Conservation (phyloP, 2,113 vertebrate species). For the Beaufortia kweichowensis region DNA sequence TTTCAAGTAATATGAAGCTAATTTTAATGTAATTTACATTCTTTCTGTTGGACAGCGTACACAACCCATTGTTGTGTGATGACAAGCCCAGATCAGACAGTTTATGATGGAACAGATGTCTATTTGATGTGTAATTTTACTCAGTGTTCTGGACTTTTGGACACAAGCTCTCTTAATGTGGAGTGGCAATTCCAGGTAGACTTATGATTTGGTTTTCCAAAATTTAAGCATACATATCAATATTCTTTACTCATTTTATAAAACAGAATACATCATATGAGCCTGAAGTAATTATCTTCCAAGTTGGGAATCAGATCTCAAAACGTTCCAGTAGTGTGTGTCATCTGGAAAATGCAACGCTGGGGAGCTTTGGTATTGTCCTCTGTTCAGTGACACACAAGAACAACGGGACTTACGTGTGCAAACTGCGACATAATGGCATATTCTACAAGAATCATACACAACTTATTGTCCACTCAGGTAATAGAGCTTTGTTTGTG, state of each 20-base stretch:
- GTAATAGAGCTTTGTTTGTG: background rate
- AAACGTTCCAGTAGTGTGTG: background rate
- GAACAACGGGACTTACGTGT: constrained; percentile 37
- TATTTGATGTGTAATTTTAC: constrained; percentile 34
- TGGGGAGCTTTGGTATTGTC: constrained; percentile 31
- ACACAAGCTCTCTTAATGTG: constrained; percentile 2
- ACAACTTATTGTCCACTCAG: constrained; percentile 14
- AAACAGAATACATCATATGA: background rate
- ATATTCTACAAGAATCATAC: constrained; percentile 33
- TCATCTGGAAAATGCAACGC: background rate
- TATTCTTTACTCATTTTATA: background rate
- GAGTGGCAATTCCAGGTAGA: constrained; percentile 42
- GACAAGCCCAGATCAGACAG: constrained; percentile 6
- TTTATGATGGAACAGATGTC: constrained; percentile 15
- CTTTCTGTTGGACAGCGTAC: background rate
- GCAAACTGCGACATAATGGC: constrained; percentile 12
- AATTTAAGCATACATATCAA: background rate
- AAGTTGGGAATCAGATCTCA: constrained; percentile 7
- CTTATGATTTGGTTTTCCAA: background rate
- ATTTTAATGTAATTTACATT: background rate
- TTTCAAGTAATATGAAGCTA: background rate
- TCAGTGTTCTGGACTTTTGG: constrained; percentile 12
- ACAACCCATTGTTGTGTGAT: constrained; percentile 16
- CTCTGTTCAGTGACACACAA: background rate
- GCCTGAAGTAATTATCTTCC: background rate